phyloP scores from a whole-genome alignment of 2,113 vertebrate genomes.

The Sus scrofa region T2T-Sscrofa CM000820.6:86163501-86164000 shows the following conservation, averaged over 20 bases:
- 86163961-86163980: background rate
- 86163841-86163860: background rate
- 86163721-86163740: background rate
- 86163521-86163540: background rate
- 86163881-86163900: background rate
- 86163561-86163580: background rate
- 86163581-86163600: background rate
- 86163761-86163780: background rate
- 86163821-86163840: background rate
- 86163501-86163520: background rate
- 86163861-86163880: background rate
- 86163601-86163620: background rate
- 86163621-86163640: background rate
- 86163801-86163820: background rate
- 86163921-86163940: background rate
- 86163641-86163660: background rate
- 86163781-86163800: background rate
- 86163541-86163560: background rate
- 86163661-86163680: background rate
- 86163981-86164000: background rate
- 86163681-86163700: background rate
- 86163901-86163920: background rate
- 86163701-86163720: background rate
- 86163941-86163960: background rate
- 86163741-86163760: background rate